Percentiles rank a stretch among this genome's conserved stretches.
These are phyloP conservation scores for Carlito syrichta DNA, from an alignment of 2,113 vertebrate genomes.

Conservation along the genomic window DNA sequence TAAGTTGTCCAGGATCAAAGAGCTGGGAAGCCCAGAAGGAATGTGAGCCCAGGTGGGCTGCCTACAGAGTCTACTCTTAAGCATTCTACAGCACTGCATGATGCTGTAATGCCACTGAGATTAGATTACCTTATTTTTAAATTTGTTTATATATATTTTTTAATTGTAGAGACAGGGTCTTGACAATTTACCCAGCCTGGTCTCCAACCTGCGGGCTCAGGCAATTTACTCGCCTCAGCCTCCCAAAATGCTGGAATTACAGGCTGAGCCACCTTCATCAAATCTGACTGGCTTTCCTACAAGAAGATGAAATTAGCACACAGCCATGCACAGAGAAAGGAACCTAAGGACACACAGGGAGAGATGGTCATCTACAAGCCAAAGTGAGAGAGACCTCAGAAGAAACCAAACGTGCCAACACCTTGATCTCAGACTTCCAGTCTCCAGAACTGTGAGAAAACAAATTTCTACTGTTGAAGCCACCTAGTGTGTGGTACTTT, in stretches of 20 bases:
- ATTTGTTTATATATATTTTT: too few species aligned
- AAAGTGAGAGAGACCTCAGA: neutral
- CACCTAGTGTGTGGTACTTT: neutral
- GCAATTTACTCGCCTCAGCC: too few species aligned
- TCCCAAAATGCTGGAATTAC: too few species aligned
- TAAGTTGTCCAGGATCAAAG: neutral
- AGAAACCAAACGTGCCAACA: neutral
- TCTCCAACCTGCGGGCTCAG: too few species aligned
- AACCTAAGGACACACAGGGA: neutral
- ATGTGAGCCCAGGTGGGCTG: neutral
- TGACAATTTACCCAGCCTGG: too few species aligned
- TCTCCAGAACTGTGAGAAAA: neutral
- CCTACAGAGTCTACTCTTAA: neutral
- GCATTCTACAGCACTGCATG: too few species aligned
- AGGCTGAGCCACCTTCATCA: too few species aligned
- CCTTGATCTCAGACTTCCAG: neutral
- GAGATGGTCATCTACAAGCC: neutral
- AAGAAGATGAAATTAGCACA: neutral
- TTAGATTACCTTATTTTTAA: neutral
- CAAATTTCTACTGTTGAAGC: neutral
- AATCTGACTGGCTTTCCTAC: neutral
- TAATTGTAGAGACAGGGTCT: too few species aligned
- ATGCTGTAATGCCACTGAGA: rapidly evolving
- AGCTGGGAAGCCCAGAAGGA: neutral
- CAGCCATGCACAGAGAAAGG: neutral